Evolutionary conservation across 1,140 invertebrate species (phyloP).

Genomic region (Drosophila lowei): DNA sequence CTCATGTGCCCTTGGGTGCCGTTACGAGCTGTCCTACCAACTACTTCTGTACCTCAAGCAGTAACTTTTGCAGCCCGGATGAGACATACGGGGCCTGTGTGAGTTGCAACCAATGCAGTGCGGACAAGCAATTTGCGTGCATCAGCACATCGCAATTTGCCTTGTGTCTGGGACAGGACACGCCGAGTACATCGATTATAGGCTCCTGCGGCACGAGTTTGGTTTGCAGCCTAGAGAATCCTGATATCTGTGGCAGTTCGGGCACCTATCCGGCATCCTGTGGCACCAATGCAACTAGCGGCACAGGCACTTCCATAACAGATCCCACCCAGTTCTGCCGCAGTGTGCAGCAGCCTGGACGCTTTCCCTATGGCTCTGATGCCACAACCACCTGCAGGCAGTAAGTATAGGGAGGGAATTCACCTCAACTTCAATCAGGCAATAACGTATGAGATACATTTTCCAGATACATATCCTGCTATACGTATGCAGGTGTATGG

Average conservation of each 20-base stretch:
- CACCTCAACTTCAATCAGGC: too few species aligned
- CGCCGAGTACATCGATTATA: slow-evolving; percentile 15
- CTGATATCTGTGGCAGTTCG: slow-evolving; percentile 30
- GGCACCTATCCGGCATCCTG: slow-evolving; percentile 14
- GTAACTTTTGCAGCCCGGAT: slow-evolving; percentile 5
- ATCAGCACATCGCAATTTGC: slow-evolving; percentile 32
- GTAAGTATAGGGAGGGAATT: slow-evolving; percentile 15
- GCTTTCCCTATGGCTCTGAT: slow-evolving; percentile 47
- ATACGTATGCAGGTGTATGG: not conserved
- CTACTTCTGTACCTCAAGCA: not conserved
- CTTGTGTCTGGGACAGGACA: slow-evolving; percentile 31
- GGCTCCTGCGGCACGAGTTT: slow-evolving; percentile 33
- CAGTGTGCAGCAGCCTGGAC: slow-evolving; percentile 9
- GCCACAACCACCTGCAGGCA: slow-evolving; percentile 43
- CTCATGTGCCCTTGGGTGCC: slow-evolving; percentile 1
- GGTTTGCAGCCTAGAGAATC: slow-evolving; percentile 31
- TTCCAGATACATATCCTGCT: slow-evolving; percentile 49
- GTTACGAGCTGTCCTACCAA: slow-evolving; percentile 25
- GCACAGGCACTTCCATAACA: slow-evolving; percentile 7
- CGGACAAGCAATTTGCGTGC: slow-evolving; percentile 23
- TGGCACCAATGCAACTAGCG: not conserved
- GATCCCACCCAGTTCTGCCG: slow-evolving; percentile 36
- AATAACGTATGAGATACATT: too few species aligned
- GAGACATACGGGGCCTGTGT: not conserved
- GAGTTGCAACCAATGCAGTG: slow-evolving; percentile 25